These are phyloP conservation scores for Saturnia pavonia DNA, from an alignment of 2,888 invertebrate species.

Conservation along the genomic window DNA sequence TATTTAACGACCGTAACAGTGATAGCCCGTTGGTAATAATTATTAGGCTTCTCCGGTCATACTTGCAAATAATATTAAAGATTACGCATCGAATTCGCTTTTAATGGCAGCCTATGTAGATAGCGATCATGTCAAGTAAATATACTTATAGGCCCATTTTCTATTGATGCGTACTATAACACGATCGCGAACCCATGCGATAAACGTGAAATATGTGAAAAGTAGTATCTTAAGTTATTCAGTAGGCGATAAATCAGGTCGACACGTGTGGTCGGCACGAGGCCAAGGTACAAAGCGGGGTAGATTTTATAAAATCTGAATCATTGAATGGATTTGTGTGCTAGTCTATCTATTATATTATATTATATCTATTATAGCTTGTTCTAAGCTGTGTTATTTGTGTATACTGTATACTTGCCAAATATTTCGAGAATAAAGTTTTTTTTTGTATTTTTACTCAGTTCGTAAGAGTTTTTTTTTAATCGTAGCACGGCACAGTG, in stretches of 20 bases:
- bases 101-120: conserved; percentile 37
- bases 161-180: conserved; percentile 22
- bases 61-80: conserved; percentile 61
- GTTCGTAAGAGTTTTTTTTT: too few species aligned
- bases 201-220: conserved; percentile 40
- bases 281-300: conserved; percentile 43
- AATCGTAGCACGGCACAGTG: too few species aligned
- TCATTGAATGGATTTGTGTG: neutral
- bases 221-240: conserved; percentile 64
- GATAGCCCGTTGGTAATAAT: conserved; percentile 43
- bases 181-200: conserved; percentile 27
- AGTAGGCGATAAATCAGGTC: conserved; percentile 71
- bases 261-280: conserved; percentile 64
- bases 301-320: conserved; percentile 22
- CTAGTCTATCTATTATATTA: neutral
- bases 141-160: conserved; percentile 43
- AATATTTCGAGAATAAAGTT: too few species aligned
- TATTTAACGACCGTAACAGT: conserved; percentile 49
- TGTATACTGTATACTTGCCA: neutral
- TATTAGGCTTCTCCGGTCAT: conserved; percentile 55
- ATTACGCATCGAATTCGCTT: conserved; percentile 48
- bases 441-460: too few species aligned
- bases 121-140: conserved; percentile 51
- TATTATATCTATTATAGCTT: neutral
- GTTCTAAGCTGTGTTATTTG: neutral